Percentiles rank a stretch among this genome's conserved stretches.
Evolutionary conservation across 2,797 vertebrate species (phyloP).

Genomic region (Leucoraja ocellata): DNA sequence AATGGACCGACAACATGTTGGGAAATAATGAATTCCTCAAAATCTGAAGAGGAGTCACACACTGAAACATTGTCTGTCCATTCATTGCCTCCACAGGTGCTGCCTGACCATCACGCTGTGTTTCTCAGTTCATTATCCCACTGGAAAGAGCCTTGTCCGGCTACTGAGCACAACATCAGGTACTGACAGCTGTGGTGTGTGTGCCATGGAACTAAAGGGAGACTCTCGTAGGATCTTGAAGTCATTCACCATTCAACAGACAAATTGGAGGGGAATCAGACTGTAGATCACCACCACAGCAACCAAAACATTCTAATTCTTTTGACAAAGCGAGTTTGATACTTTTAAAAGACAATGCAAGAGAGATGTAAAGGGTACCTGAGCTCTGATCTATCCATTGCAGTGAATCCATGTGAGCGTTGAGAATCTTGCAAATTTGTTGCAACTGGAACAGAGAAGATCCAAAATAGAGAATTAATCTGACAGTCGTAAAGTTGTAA

Average conservation of each 20-base stretch:
- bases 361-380: conserved; percentile 47
- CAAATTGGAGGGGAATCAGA: background rate
- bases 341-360: background rate
- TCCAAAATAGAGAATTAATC: background rate
- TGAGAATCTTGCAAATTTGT: conserved; percentile 85
- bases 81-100: too few relatives aligned
- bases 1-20: background rate
- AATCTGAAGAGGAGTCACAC: too few relatives aligned
- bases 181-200: too few relatives aligned
- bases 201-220: too few relatives aligned
- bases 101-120: too few relatives aligned
- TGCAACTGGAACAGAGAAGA: conserved; percentile 64
- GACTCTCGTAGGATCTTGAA: too few relatives aligned
- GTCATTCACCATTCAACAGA: too few relatives aligned
- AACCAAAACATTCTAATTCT: background rate
- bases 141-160: too few relatives aligned
- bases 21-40: too few relatives aligned
- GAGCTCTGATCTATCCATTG: conserved; percentile 89
- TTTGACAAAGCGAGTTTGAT: background rate
- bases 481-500: background rate
- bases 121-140: too few relatives aligned
- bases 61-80: background rate
- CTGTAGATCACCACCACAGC: background rate
- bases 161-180: too few relatives aligned
- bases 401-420: conserved; percentile 82